A percentile compares a stretch with the other conserved stretches of the same genome.
These are phyloP conservation scores for Dromaius novaehollandiae DNA, from an alignment of 2,113 vertebrate genomes.

Conservation along the genomic window DNA sequence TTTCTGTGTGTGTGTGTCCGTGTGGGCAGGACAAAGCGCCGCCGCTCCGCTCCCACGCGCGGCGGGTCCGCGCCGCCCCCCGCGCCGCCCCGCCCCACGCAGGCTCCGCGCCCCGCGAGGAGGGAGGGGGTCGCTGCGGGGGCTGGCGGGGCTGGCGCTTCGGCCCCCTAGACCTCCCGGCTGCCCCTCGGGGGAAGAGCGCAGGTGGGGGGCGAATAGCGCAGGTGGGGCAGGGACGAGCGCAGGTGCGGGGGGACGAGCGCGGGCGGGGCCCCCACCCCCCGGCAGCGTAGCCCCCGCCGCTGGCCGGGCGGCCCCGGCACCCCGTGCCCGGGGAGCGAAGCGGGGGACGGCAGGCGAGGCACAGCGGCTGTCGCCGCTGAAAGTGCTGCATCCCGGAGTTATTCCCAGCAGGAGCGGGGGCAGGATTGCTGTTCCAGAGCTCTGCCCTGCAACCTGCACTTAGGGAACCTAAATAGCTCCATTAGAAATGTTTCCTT, in stretches of 20 bases:
- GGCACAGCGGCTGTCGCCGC: not conserved
- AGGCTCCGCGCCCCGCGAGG: not conserved
- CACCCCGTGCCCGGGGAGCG: slow-evolving; percentile 26
- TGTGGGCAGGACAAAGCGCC: not conserved
- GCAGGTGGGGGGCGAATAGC: too few species aligned
- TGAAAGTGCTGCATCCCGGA: not conserved
- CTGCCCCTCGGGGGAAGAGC: too few species aligned
- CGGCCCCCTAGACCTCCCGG: too few species aligned
- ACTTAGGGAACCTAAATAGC: accelerated
- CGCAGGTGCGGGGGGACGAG: too few species aligned
- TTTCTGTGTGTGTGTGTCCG: not conserved
- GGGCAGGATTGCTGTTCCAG: not conserved
- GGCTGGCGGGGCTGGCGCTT: too few species aligned
- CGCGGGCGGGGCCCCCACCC: not conserved
- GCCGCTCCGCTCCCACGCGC: not conserved
- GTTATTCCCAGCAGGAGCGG: not conserved
- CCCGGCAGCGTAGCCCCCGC: not conserved
- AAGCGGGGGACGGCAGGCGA: not conserved
- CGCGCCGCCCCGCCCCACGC: not conserved
- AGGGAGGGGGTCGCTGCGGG: too few species aligned
- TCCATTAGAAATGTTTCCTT: not conserved
- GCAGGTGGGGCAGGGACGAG: too few species aligned
- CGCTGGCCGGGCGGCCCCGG: not conserved
- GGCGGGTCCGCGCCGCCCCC: not conserved
- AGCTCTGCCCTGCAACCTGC: not conserved